Evolutionary conservation across 2,113 vertebrate genomes (phyloP), one percentile per base, ranked within the genome.

Genomic region (Caretta caretta): DNA sequence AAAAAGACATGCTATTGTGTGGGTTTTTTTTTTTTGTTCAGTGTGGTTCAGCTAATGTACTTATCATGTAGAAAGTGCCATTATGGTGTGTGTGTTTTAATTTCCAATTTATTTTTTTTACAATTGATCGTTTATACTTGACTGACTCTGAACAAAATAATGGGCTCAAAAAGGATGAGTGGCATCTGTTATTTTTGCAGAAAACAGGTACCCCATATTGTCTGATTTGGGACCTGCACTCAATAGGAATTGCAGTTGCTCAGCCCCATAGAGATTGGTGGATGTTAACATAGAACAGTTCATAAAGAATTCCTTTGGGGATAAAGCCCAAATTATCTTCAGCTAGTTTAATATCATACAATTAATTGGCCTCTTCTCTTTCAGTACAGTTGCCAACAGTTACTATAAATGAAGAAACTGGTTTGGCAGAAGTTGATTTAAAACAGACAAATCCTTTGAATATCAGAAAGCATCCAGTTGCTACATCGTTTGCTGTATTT

Each of bases 401-500:
- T 96, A 98, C 93, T 5, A 96, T 99, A 94, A 99, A 98, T 95
- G 98, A 98, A 98, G 99, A 99, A 96, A 99, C 99, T 8, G 97
- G 98, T 79, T 91, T 98, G 85, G 98, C 99, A 48, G 98, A 99
- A 97, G 99, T 99, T 85, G 98, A 99, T 94, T 93, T 98, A 80
- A 98, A 99, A 87, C 98, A 99, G 97, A 99, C 98, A 96, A 98
- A n/a, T 10, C 97, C 96, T n/a, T 96, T 99, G 94, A 97, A 97
- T 54, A 97, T 99, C 89, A 98, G 95, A 97, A 99, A 98, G 90
- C 98, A 99, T 93, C 99, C 99, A 0, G 97, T 99, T 65, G 98
- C 98, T 38, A 98, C 99, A 8, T 99, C 99, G 1, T 99, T 99
- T 97, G 99, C 99, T 35, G 57, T 99, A 93, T 99, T 99, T 83